These are phyloP conservation scores for Menidia beryllina DNA, from an alignment of 2,113 vertebrate species.

Conservation along the genomic window DNA sequence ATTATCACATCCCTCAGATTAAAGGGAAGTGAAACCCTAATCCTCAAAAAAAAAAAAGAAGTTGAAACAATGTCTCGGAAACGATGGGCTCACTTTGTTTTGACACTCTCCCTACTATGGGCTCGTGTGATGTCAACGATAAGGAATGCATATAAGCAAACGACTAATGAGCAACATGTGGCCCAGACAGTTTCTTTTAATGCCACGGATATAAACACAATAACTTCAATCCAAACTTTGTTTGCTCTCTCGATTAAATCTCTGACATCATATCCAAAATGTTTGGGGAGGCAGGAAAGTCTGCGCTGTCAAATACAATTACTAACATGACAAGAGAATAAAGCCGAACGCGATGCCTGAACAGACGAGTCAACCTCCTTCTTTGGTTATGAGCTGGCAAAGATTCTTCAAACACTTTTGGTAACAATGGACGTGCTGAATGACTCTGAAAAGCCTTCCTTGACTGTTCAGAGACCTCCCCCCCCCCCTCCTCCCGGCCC, in stretches of 20 bases:
- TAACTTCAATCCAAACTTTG: neutral
- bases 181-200: slow-evolving; percentile 32
- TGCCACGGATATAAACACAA: slow-evolving; percentile 15
- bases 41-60: slow-evolving; percentile 1
- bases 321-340: neutral
- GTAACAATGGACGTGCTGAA: slow-evolving; percentile 11
- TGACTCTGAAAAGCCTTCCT: slow-evolving; percentile 40
- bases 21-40: slow-evolving; percentile 1
- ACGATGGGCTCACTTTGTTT: slow-evolving; percentile 37
- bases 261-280: neutral
- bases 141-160: slow-evolving; percentile 63
- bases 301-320: neutral
- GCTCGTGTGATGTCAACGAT: slow-evolving; percentile 53
- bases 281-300: neutral
- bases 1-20: neutral
- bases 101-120: slow-evolving; percentile 24
- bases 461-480: slow-evolving; percentile 12
- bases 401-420: slow-evolving; percentile 28
- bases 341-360: neutral
- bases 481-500: no score
- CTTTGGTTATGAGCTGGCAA: slow-evolving; percentile 33
- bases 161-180: slow-evolving; percentile 60
- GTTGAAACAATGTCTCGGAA: neutral
- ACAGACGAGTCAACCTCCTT: slow-evolving; percentile 8
- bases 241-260: slow-evolving; percentile 2